Conservation (phyloP, 2,797 vertebrate genomes). For the Macropodus opercularis region DNA sequence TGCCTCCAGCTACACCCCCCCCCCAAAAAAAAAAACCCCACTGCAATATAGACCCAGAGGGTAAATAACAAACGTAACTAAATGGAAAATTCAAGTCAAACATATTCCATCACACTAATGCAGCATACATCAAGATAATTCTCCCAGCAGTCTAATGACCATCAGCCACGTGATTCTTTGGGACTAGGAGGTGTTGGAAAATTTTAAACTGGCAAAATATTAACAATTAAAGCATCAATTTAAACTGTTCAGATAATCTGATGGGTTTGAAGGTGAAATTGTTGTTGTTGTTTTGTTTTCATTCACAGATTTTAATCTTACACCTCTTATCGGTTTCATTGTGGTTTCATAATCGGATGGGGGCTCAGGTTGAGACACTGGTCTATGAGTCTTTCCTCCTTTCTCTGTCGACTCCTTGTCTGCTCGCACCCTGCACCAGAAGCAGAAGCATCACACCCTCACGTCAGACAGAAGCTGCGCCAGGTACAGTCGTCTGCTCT, state of each 20-base stretch:
- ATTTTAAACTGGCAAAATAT: not conserved
- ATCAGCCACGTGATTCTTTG: slow-evolving; percentile 11
- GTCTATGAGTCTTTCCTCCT: slow-evolving; percentile 8
- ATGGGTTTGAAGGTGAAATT: not conserved
- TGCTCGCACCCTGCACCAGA: slow-evolving; percentile 42
- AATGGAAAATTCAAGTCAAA: slow-evolving; percentile 28
- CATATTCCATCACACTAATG: slow-evolving; percentile 25
- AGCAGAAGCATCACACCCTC: slow-evolving; percentile 49
- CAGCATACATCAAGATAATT: slow-evolving; percentile 15
- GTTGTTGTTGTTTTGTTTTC: slow-evolving; percentile 7
- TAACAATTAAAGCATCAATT: slow-evolving; percentile 2
- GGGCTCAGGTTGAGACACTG: slow-evolving; percentile 1
- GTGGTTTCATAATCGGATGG: not conserved
- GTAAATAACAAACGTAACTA: slow-evolving; percentile 40
- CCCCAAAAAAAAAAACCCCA: slow-evolving; percentile 33
- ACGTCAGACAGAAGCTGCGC: slow-evolving; percentile 52
- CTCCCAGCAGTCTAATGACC: slow-evolving; percentile 15
- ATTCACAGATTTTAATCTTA: not conserved
- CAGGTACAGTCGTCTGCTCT: slow-evolving; percentile 63
- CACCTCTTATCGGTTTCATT: not conserved
- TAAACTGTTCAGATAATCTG: not conserved
- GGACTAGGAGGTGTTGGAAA: too few relatives aligned
- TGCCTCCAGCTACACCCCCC: slow-evolving; percentile 58
- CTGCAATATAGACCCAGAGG: slow-evolving; percentile 50
- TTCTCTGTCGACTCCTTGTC: slow-evolving; percentile 48